Conservation (phyloP, 2,888 invertebrate genomes). For the Aphodius sticticus region DNA sequence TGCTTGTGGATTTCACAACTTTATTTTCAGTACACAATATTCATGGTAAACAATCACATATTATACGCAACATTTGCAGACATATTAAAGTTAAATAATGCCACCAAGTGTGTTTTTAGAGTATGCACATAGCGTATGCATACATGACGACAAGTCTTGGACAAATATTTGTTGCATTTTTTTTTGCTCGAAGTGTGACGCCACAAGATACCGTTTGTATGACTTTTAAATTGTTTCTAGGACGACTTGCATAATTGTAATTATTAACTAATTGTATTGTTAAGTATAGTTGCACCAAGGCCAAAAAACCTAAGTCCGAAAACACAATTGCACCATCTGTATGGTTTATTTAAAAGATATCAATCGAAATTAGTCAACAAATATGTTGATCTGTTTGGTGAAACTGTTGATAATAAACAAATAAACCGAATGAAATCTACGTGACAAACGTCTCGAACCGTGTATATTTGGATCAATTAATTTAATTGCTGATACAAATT, state of each 20-base stretch:
- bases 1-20: too few relatives aligned
- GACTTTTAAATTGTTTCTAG: neutral
- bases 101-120: too few relatives aligned
- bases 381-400: neutral
- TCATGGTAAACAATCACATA: too few relatives aligned
- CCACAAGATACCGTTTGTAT: neutral
- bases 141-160: too few relatives aligned
- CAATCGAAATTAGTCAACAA: neutral
- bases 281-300: neutral
- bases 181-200: neutral
- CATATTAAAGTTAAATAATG: too few relatives aligned
- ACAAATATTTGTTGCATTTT: neutral
- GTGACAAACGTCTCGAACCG: neutral
- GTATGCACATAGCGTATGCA: too few relatives aligned
- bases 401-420: neutral
- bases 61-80: too few relatives aligned
- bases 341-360: too few relatives aligned
- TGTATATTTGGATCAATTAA: neutral
- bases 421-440: neutral
- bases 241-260: neutral
- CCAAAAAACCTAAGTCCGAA: neutral
- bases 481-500: neutral
- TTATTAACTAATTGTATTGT: neutral
- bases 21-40: too few relatives aligned
- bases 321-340: neutral